These are phyloP conservation scores for Oceanites oceanicus DNA, from an alignment of 2,113 vertebrate genomes.

Conservation along the genomic window DNA sequence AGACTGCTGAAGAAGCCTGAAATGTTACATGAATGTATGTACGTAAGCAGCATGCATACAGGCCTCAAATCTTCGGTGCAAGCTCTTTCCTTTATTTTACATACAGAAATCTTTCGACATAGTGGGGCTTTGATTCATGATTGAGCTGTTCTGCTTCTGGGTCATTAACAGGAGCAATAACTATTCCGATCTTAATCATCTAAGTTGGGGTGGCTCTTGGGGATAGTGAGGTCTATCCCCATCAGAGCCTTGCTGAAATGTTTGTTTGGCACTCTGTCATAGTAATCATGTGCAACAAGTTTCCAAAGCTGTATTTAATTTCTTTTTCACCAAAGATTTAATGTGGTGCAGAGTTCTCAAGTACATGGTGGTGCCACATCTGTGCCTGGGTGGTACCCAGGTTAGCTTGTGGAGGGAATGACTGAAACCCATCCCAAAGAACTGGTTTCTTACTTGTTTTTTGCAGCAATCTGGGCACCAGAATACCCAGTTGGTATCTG, in stretches of 20 bases:
- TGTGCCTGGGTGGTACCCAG: rapidly evolving
- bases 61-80: background rate
- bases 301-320: background rate
- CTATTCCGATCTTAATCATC: background rate
- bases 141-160: background rate
- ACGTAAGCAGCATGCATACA: background rate
- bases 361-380: background rate
- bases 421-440: background rate
- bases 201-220: background rate
- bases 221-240: background rate
- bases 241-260: background rate
- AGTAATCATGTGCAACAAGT: background rate
- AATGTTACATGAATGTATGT: background rate
- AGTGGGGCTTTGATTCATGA: background rate
- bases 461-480: background rate
- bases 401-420: background rate
- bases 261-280: background rate
- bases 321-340: background rate
- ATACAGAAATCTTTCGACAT: background rate
- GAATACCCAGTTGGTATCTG: background rate
- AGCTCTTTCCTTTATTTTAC: background rate
- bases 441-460: background rate
- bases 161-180: background rate
- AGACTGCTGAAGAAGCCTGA: background rate
- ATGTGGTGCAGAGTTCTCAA: background rate